Evolutionary conservation across 2,113 vertebrate species (phyloP).

Genomic region (Galbula dea): DNA sequence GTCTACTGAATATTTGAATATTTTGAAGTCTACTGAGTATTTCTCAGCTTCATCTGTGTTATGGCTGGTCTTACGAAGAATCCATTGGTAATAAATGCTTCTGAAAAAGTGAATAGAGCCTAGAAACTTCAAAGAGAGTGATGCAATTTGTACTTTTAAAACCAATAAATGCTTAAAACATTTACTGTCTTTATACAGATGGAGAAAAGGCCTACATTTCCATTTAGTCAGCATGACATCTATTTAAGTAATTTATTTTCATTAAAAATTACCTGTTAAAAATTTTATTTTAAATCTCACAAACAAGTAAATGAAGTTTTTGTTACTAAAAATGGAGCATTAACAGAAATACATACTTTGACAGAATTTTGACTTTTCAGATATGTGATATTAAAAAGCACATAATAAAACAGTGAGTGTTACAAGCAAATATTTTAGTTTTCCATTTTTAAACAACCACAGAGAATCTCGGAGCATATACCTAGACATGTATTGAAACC

Average conservation of each 20-base stretch:
- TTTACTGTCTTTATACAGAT: not conserved
- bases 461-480: not conserved
- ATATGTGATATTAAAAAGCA: not conserved
- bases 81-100: not conserved
- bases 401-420: not conserved
- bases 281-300: not conserved
- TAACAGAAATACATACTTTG: not conserved
- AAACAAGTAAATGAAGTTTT: not conserved
- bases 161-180: not conserved
- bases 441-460: not conserved
- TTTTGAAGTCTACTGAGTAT: not conserved
- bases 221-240: not conserved
- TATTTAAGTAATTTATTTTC: not conserved
- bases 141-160: not conserved
- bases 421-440: not conserved
- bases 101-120: not conserved
- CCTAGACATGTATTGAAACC: not conserved
- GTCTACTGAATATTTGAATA: not conserved
- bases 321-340: not conserved
- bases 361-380: not conserved
- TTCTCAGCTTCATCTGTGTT: not conserved
- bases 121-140: not conserved
- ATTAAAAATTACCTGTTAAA: not conserved
- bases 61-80: not conserved
- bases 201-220: not conserved